Evolutionary conservation across 2,797 vertebrate species (phyloP), one percentile per base, ranked within the genome.

Genomic region (Pteronotus mesoamericanus): DNA sequence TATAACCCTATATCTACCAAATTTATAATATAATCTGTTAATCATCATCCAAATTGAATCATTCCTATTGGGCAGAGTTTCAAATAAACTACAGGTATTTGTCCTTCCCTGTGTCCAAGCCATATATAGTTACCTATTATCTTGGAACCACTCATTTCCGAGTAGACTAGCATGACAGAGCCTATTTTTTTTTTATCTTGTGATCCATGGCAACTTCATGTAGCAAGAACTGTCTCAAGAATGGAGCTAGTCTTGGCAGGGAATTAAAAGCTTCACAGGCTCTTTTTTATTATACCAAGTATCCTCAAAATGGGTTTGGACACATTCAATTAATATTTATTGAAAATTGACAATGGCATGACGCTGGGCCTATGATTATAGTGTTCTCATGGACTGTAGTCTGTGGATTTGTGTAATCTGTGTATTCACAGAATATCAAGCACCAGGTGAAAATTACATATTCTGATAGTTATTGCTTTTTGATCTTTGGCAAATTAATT

Each of bases 401-500:
- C 39, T 92, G 11, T 82, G 24, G 74, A 55, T 5, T 89, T 21
- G 53, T 84, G 39, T 88, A 90, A 86, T 90, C 34, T 95, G 19
- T 92, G n/a, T 77, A 92, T 72, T 95, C 34, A 68, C 21, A 87
- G 34, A 75, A 75, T 96, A 68, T 19, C 37, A 66, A 95, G 74
- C 82, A 2, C n/a, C 39, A 75, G n/a, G 3, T 72, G 12, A 68
- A 97, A 82, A 82, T 82, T 26, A 77, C 9, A 64, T 92, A 89
- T 92, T 94, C 32, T 74, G 55, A 86, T 55, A 85, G n/a, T 94
- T 78, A 59, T 5, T 82, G 15, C 46, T 91, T 89, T 92, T 83
- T 83, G 32, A 89, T 97, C 57, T 89, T 89, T 91, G 77, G 32
- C 66, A 93, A 77, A 93, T 91, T 69, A 75, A 39, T 90, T 82